These are phyloP conservation scores for Cairina moschata DNA, from an alignment of 2,113 vertebrate species.

Conservation along the genomic window DNA sequence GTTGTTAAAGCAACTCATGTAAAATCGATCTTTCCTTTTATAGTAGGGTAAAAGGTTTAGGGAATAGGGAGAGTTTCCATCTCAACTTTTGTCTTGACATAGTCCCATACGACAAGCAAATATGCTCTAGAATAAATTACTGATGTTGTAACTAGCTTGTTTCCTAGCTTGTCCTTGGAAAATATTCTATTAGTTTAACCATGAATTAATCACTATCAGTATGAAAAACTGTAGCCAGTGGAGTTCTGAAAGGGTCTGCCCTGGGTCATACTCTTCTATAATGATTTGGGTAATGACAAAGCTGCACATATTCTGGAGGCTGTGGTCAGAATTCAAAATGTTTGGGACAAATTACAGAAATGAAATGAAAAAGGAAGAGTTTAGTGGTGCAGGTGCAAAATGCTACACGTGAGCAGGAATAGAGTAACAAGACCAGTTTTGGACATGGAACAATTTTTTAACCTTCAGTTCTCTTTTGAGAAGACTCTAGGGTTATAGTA, in stretches of 20 bases:
- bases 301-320: not conserved
- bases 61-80: not conserved
- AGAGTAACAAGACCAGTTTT: not conserved
- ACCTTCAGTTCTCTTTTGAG: conserved; percentile 32
- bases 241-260: not conserved
- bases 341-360: not conserved
- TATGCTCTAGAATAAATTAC: not conserved
- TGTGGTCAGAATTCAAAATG: not conserved
- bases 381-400: conserved; percentile 10
- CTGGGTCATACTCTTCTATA: not conserved
- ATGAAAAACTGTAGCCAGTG: not conserved
- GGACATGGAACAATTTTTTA: conserved; percentile 37
- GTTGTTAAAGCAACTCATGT: not conserved
- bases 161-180: not conserved
- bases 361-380: not conserved
- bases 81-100: not conserved
- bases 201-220: not conserved
- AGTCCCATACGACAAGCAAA: not conserved
- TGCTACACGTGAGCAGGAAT: not conserved
- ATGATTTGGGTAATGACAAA: not conserved
- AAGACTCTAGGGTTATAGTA: conserved; percentile 33
- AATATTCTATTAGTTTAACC: not conserved
- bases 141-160: not conserved
- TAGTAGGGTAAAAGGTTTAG: not conserved
- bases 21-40: not conserved